These are phyloP conservation scores for Scaptomyza reducta DNA, from an alignment of 2,888 invertebrate genomes.

Conservation along the genomic window DNA sequence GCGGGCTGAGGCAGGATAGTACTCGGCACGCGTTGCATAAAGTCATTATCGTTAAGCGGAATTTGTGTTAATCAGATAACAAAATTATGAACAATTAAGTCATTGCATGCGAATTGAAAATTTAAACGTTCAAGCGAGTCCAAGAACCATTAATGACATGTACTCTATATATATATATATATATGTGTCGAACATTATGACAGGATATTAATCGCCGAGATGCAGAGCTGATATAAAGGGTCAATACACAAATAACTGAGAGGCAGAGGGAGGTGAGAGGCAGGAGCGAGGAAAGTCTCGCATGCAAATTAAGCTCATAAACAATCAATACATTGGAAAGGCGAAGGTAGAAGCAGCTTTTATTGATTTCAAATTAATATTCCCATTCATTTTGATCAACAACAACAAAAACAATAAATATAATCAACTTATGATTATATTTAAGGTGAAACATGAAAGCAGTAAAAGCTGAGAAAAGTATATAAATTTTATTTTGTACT, in stretches of 20 bases:
- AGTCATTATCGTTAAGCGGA: constrained; percentile 79
- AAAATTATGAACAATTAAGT: constrained; percentile 79
- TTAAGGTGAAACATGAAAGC: background rate
- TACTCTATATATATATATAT: background rate
- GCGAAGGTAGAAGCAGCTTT: background rate
- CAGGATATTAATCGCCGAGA: constrained; percentile 10
- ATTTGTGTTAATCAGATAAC: constrained; percentile 80
- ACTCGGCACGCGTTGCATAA: constrained; percentile 71
- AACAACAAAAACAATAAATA: background rate
- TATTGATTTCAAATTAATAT: background rate
- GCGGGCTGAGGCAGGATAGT: background rate
- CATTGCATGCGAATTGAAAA: constrained; percentile 81
- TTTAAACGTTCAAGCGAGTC: constrained; percentile 51
- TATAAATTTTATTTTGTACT: too few relatives aligned
- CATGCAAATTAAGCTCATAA: constrained; percentile 53
- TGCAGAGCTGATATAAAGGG: background rate
- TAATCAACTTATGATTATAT: background rate
- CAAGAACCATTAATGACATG: constrained; percentile 53
- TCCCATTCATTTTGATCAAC: background rate
- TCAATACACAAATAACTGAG: background rate
- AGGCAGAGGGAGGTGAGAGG: constrained; percentile 11
- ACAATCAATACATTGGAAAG: constrained; percentile 25
- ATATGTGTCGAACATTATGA: constrained; percentile 14
- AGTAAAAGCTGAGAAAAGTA: background rate
- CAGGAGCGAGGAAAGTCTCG: constrained; percentile 7